Percentiles rank a stretch among this genome's conserved stretches.
Evolutionary conservation across 2,888 invertebrate species (phyloP).

Genomic region (Orthosia gracilis): DNA sequence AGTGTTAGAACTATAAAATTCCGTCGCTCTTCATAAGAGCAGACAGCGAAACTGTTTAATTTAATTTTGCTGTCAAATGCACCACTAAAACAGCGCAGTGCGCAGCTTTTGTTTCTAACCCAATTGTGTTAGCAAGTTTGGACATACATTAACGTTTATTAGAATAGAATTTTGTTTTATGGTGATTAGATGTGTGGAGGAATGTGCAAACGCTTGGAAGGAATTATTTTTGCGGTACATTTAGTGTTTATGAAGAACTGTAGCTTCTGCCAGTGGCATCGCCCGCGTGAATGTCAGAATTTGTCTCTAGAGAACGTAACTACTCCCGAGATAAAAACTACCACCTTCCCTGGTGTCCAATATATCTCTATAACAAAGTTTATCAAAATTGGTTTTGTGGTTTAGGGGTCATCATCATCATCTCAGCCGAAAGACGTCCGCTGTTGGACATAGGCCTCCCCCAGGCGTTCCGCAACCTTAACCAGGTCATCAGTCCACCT

Average conservation of each 20-base stretch:
- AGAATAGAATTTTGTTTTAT: conserved; percentile 49
- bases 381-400: too few relatives aligned
- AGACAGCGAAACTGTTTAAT: conserved; percentile 74
- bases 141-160: conserved; percentile 59
- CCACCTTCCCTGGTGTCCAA: too few relatives aligned
- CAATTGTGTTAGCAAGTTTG: conserved; percentile 56
- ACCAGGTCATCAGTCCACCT: too few relatives aligned
- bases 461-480: too few relatives aligned
- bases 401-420: too few relatives aligned
- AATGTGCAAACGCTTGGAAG: not conserved
- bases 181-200: conserved; percentile 14
- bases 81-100: conserved; percentile 59
- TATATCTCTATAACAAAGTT: too few relatives aligned
- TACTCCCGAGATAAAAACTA: too few relatives aligned
- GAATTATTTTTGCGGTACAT: not conserved
- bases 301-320: too few relatives aligned
- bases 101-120: conserved; percentile 56
- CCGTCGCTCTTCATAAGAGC: conserved; percentile 76
- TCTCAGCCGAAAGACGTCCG: too few relatives aligned
- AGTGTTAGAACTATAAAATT: conserved; percentile 72
- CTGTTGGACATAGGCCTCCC: too few relatives aligned
- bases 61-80: conserved; percentile 80
- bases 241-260: not conserved
- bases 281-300: too few relatives aligned
- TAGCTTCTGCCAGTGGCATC: too few relatives aligned